Conservation (phyloP, 2,797 vertebrate species). For the Holocentrus rufus region DNA sequence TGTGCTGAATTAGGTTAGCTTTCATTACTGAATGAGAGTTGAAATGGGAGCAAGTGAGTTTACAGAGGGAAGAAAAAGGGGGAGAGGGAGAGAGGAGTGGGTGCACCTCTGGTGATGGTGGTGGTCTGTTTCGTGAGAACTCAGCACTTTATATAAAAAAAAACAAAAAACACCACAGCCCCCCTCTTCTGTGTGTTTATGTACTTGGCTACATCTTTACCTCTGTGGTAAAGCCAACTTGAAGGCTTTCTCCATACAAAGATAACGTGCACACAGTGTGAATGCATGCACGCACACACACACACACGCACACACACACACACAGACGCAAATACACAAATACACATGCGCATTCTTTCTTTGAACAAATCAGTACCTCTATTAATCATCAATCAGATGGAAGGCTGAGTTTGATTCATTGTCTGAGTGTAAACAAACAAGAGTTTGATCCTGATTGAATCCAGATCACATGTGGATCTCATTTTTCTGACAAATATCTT, state of each 20-base stretch:
- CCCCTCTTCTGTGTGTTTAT: conserved; percentile 48
- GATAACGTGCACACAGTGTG: background rate
- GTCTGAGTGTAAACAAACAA: conserved; percentile 61
- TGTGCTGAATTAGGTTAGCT: conserved; percentile 66
- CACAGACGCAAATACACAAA: background rate
- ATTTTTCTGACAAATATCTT: conserved; percentile 67
- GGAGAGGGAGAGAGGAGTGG: background rate
- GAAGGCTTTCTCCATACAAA: conserved; percentile 13
- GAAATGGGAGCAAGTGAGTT: conserved; percentile 46
- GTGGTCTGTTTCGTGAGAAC: conserved; percentile 59
- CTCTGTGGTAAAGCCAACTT: conserved; percentile 29
- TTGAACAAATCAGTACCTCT: conserved; percentile 21
- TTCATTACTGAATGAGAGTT: conserved; percentile 56
- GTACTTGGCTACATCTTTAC: conserved; percentile 41
- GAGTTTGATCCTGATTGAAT: conserved; percentile 56
- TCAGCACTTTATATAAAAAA: conserved; percentile 55
- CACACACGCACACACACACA: conserved; percentile 1
- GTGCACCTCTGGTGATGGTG: conserved; percentile 43
- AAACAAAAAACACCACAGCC: conserved; percentile 32
- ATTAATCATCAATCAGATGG: conserved; percentile 55
- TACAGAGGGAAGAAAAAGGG: conserved; percentile 8
- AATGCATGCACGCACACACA: background rate
- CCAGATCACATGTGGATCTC: conserved; percentile 63
- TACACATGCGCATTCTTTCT: conserved; percentile 4
- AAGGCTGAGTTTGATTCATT: conserved; percentile 39